Evolutionary conservation across 2,113 vertebrate species (phyloP), one percentile per base, ranked within the genome.

Genomic region (Chinchilla lanigera): DNA sequence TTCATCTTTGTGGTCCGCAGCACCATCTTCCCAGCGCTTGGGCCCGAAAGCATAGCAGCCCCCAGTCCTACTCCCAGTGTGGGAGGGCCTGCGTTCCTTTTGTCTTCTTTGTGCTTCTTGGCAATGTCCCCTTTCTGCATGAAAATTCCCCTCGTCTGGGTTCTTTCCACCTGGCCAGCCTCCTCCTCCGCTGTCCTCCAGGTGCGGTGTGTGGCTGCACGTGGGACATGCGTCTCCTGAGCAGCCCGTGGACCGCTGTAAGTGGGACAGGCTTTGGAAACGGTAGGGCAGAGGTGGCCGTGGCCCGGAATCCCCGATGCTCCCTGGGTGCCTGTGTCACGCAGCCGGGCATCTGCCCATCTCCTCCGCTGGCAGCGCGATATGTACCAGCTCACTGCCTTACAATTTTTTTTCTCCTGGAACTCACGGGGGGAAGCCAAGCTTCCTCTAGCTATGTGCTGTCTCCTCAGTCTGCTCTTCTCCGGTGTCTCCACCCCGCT

Each of bases 1-100:
- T 60, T 86, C 88, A 88, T 50, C 61, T 83, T 67, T 30, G 13
- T 65, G 19, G 33, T 61, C 7, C 41, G 78, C 38, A n/a, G 20
- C 63, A 56, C 83, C 19, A 4, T 77, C 50, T 84, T 86, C 84
- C 63, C 81, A 38, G 85, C 80, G 84, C 47, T 65, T 95, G 93
- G 85, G 61, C 56, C 73, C 41, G 6, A 75, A 82, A 78, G 38
- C 35, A 60, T 77, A 44, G 86, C 33, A 35, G 30, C 24, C 20
- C 22, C 47, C 41, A 12, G 10, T 41, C 90, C 22, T 41, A 0
- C 7, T 84, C 77, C n/a, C 35, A 50, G 0, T 22, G n/a, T 44
- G 61, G n/a, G 86, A 22, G 54, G 52, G 73, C 20, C 1, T 7
- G 3, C 8, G 54, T 78, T 26, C 82, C 77, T 47, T 60, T 24